These are phyloP conservation scores for Chloropsis hardwickii DNA, from an alignment of 2,113 vertebrate genomes.

Conservation along the genomic window DNA sequence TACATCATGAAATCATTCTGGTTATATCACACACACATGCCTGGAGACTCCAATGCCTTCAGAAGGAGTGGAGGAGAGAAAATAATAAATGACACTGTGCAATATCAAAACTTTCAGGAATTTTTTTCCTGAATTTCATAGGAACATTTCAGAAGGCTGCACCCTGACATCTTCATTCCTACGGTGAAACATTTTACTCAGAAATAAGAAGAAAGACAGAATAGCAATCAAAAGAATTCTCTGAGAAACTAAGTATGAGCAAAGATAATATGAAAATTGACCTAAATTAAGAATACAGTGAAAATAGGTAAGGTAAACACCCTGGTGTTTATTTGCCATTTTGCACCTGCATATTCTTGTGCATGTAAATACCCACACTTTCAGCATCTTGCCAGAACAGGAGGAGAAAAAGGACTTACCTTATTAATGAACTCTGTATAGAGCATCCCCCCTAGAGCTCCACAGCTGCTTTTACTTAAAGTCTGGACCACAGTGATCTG, in stretches of 20 bases:
- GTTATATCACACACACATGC: not conserved
- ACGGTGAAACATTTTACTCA: not conserved
- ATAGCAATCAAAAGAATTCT: not conserved
- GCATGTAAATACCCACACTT: not conserved
- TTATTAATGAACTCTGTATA: not conserved
- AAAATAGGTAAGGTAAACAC: not conserved
- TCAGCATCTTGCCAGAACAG: not conserved
- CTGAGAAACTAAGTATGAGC: not conserved
- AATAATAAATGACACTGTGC: accelerated
- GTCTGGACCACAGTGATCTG: not conserved
- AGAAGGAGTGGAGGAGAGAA: not conserved
- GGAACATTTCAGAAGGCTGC: not conserved
- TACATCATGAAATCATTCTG: not conserved
- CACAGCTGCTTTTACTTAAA: not conserved
- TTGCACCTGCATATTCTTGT: not conserved
- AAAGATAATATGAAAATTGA: not conserved
- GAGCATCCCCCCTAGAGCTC: not conserved
- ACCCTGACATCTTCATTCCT: not conserved
- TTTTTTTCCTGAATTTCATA: not conserved
- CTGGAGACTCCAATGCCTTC: not conserved
- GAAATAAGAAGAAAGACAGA: not conserved
- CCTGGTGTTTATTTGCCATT: not conserved
- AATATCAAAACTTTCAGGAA: not conserved
- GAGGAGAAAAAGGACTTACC: conserved; percentile 21
- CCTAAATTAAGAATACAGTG: not conserved